A percentile compares a stretch with the other conserved stretches of the same genome.
These are phyloP conservation scores for Bubo blakistoni DNA, from an alignment of 2,113 vertebrate genomes.

Conservation along the genomic window DNA sequence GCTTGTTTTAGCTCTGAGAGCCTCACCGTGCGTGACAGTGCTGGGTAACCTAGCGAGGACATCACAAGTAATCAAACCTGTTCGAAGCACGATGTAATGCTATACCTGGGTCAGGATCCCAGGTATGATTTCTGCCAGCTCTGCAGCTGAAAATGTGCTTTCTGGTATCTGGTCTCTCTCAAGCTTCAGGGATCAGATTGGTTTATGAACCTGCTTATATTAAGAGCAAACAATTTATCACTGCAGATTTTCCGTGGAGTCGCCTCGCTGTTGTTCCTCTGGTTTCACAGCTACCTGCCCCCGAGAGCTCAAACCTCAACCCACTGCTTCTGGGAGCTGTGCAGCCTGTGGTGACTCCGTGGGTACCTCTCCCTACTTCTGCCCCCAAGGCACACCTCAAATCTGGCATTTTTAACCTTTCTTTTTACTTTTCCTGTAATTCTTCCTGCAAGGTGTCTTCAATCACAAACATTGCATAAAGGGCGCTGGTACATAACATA, in stretches of 20 bases:
- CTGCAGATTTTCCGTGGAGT: background rate
- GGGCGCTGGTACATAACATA: background rate
- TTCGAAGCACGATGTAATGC: accelerated
- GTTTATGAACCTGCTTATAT: conserved; percentile 66
- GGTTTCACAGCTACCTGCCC: background rate
- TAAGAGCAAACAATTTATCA: conserved; percentile 63
- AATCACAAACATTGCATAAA: background rate
- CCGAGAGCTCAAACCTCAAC: background rate
- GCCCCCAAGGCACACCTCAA: background rate
- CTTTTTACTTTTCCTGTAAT: background rate
- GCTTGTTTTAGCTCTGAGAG: background rate
- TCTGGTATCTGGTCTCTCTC: conserved; percentile 57
- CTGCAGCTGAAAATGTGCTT: conserved; percentile 23
- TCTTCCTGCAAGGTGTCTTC: background rate
- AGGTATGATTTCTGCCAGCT: conserved; percentile 50
- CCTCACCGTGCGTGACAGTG: background rate
- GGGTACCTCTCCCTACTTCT: background rate
- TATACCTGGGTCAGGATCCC: conserved; percentile 35
- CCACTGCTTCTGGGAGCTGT: background rate
- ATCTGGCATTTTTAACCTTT: background rate
- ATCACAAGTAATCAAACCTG: background rate
- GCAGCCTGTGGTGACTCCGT: background rate
- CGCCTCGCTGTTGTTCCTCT: background rate
- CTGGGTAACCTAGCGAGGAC: background rate
- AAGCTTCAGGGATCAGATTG: conserved; percentile 44